phyloP scores from a whole-genome alignment of 1,140 invertebrate species.

The Spodoptera litura region DNA sequence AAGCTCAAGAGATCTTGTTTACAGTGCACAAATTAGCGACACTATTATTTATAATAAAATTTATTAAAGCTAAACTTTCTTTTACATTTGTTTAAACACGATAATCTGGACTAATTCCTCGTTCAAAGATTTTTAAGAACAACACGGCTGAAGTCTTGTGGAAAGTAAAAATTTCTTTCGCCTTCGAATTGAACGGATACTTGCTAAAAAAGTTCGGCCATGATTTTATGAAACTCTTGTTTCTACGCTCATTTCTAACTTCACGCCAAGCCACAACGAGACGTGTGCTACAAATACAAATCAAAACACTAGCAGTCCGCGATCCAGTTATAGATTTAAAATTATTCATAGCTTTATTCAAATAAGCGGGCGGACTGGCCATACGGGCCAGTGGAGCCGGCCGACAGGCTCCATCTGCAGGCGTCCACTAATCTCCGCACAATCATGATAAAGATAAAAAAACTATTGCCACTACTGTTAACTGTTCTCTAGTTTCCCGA shows the following conservation, averaged over 20 bases:
- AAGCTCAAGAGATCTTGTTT: conserved; percentile 13
- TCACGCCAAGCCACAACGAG: no score
- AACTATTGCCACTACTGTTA: conserved; percentile 21
- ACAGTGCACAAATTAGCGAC: no score
- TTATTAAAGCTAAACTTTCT: not conserved
- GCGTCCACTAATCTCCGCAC: not conserved
- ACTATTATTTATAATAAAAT: not conserved
- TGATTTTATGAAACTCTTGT: no score
- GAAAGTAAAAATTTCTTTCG: no score
- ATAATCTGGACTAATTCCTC: no score
- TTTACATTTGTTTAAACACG: not conserved
- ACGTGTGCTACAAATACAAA: not conserved
- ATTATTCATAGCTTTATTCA: conserved; percentile 29
- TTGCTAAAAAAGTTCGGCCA: no score
- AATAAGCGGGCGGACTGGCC: not conserved
- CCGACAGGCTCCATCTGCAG: not conserved
- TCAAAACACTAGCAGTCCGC: not conserved
- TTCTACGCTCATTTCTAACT: no score
- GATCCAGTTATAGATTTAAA: conserved; percentile 26
- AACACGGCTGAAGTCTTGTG: no score
- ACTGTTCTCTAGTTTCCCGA: not conserved
- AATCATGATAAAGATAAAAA: conserved; percentile 23
- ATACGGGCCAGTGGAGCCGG: no score
- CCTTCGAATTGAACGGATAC: no score
- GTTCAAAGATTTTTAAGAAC: no score